Conservation (phyloP, 1,140 invertebrate genomes). For the Meloidogyne floridensis region DNA sequence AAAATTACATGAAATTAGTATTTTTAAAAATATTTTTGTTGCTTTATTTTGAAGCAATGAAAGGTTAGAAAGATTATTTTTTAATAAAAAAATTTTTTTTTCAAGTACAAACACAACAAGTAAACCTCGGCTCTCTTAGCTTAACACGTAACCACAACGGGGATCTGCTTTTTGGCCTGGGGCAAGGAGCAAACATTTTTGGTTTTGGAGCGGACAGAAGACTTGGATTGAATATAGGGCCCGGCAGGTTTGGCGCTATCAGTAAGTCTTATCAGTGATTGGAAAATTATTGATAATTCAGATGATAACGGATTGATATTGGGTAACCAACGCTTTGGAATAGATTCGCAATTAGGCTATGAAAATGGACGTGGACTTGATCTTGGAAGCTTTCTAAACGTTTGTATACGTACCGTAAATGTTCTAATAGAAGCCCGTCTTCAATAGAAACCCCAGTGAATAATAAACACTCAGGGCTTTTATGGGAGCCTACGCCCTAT, state of each 20-base stretch:
- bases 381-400: constrained; percentile 47
- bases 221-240: constrained; percentile 43
- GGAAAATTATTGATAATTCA: constrained; percentile 18
- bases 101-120: background rate
- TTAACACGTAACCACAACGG: constrained; percentile 34
- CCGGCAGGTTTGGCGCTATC: constrained; percentile 45
- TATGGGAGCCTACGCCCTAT: no score
- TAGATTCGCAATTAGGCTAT: constrained; percentile 45
- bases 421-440: no score
- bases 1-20: no score
- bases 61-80: background rate
- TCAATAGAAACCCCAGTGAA: no score
- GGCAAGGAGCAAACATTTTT: constrained; percentile 46
- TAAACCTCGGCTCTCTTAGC: constrained; percentile 39
- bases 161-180: constrained; percentile 46
- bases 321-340: constrained; percentile 43
- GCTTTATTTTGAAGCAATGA: background rate
- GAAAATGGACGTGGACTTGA: constrained; percentile 42
- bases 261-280: constrained; percentile 27
- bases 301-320: constrained; percentile 41
- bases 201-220: constrained; percentile 49
- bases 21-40: background rate
- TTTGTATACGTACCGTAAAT: background rate
- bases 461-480: no score
- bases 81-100: background rate